A percentile compares a stretch with the other conserved stretches of the same genome.
phyloP scores from a whole-genome alignment of 2,797 vertebrate species.

The Xyrichtys novacula region DNA sequence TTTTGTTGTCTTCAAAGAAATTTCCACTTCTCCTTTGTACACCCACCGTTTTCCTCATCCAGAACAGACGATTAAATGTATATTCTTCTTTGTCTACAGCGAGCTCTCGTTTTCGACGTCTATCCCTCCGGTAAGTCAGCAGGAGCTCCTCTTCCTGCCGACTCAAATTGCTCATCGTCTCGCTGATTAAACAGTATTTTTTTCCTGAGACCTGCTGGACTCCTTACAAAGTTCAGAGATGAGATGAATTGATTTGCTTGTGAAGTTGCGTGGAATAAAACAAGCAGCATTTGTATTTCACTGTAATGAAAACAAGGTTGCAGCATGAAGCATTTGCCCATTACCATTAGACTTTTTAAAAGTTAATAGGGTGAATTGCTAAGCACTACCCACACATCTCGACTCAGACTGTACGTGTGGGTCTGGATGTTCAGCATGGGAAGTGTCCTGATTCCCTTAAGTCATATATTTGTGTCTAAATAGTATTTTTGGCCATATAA shows the following conservation, averaged over 20 bases:
- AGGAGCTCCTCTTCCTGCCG: neutral
- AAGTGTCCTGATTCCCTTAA: too few species aligned
- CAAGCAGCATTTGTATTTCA: neutral
- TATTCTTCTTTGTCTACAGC: neutral
- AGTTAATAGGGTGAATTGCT: too few species aligned
- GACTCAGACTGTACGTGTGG: too few species aligned
- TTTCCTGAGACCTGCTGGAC: slow-evolving; percentile 2
- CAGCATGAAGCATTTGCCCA: too few species aligned
- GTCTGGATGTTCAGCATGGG: too few species aligned
- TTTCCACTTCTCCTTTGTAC: neutral
- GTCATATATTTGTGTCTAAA: too few species aligned
- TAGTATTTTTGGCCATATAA: too few species aligned
- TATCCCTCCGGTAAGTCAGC: neutral
- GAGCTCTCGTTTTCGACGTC: neutral
- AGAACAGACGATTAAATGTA: neutral
- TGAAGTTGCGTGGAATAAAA: neutral
- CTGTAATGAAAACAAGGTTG: slow-evolving; percentile 17
- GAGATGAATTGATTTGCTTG: neutral
- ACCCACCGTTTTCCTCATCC: neutral
- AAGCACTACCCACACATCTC: too few species aligned
- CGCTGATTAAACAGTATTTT: neutral
- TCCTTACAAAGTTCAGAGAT: slow-evolving; percentile 9
- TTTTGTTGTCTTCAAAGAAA: neutral
- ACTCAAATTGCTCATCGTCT: neutral
- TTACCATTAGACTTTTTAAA: too few species aligned